Evolutionary conservation across 64 coral and sea anemone species (phyloP).

Genomic region (Stichodactyla helianthus): DNA sequence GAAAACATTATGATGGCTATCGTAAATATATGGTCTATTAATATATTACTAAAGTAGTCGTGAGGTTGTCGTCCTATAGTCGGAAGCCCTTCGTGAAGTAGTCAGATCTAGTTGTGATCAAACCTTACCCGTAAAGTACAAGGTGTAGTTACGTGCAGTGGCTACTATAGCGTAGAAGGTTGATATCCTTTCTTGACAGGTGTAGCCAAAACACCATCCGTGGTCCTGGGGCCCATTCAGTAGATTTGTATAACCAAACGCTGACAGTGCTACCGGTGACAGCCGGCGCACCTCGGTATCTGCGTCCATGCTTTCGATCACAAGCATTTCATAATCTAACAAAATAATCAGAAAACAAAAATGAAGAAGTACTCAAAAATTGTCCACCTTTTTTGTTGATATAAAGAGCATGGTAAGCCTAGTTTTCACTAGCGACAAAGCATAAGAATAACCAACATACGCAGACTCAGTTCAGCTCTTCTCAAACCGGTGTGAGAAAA

Average conservation of each 20-base stretch:
- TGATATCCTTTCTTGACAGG: conserved; percentile 76
- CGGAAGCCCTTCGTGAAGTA: too few species aligned
- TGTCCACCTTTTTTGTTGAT: too few species aligned
- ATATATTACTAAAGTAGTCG: too few species aligned
- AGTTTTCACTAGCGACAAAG: too few species aligned
- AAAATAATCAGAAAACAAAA: background rate
- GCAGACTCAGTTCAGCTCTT: too few species aligned
- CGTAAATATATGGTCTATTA: too few species aligned
- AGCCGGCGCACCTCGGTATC: conserved; percentile 75
- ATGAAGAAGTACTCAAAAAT: background rate
- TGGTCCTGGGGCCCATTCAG: conserved; percentile 85
- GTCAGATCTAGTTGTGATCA: too few species aligned
- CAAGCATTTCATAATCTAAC: conserved; percentile 62
- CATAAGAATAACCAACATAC: too few species aligned
- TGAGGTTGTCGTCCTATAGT: too few species aligned
- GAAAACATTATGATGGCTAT: too few species aligned
- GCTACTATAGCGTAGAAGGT: conserved; percentile 76
- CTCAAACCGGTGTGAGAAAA: too few species aligned
- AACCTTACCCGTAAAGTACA: conserved; percentile 58
- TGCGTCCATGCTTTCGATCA: conserved; percentile 79
- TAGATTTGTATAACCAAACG: conserved; percentile 64
- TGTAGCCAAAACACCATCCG: conserved; percentile 85
- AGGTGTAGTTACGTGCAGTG: conserved; percentile 39
- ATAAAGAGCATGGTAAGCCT: too few species aligned
- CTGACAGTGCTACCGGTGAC: conserved; percentile 61